Evolutionary conservation across 2,113 vertebrate genomes (phyloP).

Genomic region (Cebus imitator): DNA sequence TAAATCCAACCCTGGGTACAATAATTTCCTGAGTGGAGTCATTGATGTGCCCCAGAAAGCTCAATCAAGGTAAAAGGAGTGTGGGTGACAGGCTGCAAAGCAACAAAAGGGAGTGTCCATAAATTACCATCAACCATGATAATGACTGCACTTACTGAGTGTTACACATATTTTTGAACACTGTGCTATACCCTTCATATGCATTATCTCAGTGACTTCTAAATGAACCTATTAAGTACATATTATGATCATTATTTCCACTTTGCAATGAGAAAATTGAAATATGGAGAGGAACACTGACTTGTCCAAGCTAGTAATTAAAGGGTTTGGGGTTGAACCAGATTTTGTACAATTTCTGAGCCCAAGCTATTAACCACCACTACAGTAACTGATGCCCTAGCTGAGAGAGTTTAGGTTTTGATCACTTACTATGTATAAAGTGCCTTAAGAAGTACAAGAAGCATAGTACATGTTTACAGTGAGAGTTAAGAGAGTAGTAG

Average conservation of each 20-base stretch:
- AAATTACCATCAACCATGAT: not conserved
- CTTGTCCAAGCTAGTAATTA: not conserved
- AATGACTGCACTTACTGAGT: not conserved
- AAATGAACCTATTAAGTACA: not conserved
- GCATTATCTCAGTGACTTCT: not conserved
- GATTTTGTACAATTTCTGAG: not conserved
- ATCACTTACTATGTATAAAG: not conserved
- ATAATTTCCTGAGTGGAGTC: not conserved
- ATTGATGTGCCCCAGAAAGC: not conserved
- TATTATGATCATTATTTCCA: not conserved
- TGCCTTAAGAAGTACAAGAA: not conserved
- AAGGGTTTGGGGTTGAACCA: not conserved
- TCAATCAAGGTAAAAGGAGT: not conserved
- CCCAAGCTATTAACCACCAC: not conserved
- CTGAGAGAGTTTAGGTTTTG: not conserved
- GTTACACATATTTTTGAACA: not conserved
- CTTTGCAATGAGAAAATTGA: not conserved
- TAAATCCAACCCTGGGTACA: not conserved
- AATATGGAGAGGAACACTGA: not conserved
- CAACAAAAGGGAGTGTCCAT: not conserved
- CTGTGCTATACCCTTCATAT: not conserved
- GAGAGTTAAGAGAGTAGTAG: not conserved
- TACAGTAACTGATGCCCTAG: not conserved
- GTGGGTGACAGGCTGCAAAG: not conserved
- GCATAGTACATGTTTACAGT: too few species aligned